These are phyloP conservation scores for Anser cygnoides DNA, from an alignment of 2,113 vertebrate species.

Conservation along the genomic window DNA sequence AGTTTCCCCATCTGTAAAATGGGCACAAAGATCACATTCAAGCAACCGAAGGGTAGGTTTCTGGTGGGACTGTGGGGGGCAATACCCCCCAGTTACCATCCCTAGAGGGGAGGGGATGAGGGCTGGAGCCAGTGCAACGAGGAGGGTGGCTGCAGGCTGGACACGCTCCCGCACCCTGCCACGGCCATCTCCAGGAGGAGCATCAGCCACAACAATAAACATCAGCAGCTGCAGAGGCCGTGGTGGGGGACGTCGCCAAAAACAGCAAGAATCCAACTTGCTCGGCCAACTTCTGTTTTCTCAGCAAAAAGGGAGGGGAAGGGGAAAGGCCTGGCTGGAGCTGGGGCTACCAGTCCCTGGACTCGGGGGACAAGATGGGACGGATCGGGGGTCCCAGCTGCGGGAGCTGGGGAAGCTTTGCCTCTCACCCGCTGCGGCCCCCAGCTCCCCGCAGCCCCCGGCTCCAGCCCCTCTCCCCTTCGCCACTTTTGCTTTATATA, in stretches of 20 bases:
- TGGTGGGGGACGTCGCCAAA: slow-evolving; percentile 19
- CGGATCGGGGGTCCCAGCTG: not conserved
- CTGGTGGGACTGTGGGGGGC: accelerated
- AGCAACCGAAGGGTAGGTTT: not conserved
- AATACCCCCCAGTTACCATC: too few relatives aligned
- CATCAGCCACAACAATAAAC: slow-evolving; percentile 65
- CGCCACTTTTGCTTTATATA: slow-evolving; percentile 82
- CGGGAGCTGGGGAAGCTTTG: not conserved
- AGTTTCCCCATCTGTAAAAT: not conserved
- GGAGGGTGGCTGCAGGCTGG: not conserved
- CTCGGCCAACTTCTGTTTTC: slow-evolving; percentile 52
- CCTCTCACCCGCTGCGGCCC: not conserved
- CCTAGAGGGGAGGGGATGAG: not conserved
- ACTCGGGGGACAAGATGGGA: not conserved
- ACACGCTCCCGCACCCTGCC: not conserved
- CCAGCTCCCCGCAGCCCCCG: not conserved
- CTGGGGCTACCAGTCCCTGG: accelerated
- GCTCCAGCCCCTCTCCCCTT: slow-evolving; percentile 65
- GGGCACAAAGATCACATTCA: accelerated
- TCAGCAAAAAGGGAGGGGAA: slow-evolving; percentile 7
- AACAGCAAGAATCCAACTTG: slow-evolving; percentile 26
- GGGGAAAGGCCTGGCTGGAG: not conserved
- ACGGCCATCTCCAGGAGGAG: slow-evolving; percentile 18
- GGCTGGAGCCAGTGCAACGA: not conserved
- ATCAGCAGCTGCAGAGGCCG: slow-evolving; percentile 66